A percentile compares a stretch with the other conserved stretches of the same genome.
Conservation (phyloP, 2,888 invertebrate species). For the Heliconius hortense region DNA sequence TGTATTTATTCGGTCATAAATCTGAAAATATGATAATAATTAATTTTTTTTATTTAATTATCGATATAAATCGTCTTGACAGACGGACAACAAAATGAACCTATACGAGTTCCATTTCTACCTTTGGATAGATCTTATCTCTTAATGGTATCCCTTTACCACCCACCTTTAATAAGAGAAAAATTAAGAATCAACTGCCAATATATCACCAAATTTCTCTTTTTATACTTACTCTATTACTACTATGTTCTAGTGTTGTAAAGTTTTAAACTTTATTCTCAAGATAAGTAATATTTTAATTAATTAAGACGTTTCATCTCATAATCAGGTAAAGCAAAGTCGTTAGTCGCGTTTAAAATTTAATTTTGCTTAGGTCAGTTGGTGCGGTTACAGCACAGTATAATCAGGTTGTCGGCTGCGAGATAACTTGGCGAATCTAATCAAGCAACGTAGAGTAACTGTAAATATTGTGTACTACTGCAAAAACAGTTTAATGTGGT, state of each 20-base stretch:
- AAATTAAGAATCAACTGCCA: background rate
- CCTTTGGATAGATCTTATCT: too few relatives aligned
- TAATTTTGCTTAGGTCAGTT: slow-evolving; percentile 29
- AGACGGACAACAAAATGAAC: too few relatives aligned
- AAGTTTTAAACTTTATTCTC: background rate
- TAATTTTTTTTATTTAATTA: too few relatives aligned
- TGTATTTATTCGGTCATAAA: too few relatives aligned
- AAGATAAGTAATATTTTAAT: slow-evolving; percentile 6
- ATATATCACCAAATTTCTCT: background rate
- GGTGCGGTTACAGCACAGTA: slow-evolving; percentile 25
- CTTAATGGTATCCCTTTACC: too few relatives aligned
- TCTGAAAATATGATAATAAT: too few relatives aligned
- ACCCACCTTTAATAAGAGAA: background rate
- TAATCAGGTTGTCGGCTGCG: slow-evolving; percentile 29
- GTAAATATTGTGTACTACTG: background rate
- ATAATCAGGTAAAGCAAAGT: slow-evolving; percentile 23
- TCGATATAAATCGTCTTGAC: too few relatives aligned
- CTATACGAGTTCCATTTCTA: too few relatives aligned
- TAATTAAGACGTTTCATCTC: slow-evolving; percentile 20
- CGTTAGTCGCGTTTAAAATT: slow-evolving; percentile 32
- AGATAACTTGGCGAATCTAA: slow-evolving; percentile 28
- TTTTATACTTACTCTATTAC: background rate
- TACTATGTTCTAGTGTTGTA: background rate
- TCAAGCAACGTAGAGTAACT: slow-evolving; percentile 20
- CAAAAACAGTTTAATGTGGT: background rate